A percentile compares a stretch with the other conserved stretches of the same genome.
phyloP scores from a whole-genome alignment of 2,113 vertebrate genomes.

The Hydrolagus affinis region DNA sequence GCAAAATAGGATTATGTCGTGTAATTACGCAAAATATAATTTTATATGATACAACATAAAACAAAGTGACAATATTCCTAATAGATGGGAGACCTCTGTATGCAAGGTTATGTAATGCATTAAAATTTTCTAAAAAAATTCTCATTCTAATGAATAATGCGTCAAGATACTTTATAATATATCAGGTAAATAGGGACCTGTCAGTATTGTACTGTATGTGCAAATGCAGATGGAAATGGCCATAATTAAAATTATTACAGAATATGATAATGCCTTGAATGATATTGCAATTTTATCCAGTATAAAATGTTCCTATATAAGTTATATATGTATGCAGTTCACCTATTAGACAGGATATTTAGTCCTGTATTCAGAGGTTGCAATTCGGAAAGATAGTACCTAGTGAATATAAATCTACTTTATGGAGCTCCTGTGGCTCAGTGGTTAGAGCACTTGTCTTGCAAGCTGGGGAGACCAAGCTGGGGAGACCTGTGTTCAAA shows the following conservation, averaged over 20 bases:
- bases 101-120: not conserved
- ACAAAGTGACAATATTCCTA: not conserved
- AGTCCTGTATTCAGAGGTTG: not conserved
- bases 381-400: not conserved
- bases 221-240: not conserved
- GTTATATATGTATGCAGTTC: not conserved
- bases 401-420: not conserved
- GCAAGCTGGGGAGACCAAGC: too few species aligned
- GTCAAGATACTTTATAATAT: not conserved
- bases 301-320: not conserved
- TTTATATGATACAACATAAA: not conserved
- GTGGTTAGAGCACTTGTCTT: too few species aligned
- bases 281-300: slow-evolving; percentile 6
- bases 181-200: not conserved
- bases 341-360: slow-evolving; percentile 17
- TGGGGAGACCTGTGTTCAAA: too few species aligned
- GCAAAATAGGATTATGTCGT: not conserved
- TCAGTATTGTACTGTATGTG: not conserved
- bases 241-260: slow-evolving; percentile 5
- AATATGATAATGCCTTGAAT: not conserved
- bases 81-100: not conserved
- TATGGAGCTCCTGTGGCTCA: too few species aligned
- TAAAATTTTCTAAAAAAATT: not conserved
- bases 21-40: not conserved
- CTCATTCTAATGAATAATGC: not conserved